These are phyloP conservation scores for Hypomecis atomaria DNA, from an alignment of 2,888 invertebrate genomes.

Conservation along the genomic window DNA sequence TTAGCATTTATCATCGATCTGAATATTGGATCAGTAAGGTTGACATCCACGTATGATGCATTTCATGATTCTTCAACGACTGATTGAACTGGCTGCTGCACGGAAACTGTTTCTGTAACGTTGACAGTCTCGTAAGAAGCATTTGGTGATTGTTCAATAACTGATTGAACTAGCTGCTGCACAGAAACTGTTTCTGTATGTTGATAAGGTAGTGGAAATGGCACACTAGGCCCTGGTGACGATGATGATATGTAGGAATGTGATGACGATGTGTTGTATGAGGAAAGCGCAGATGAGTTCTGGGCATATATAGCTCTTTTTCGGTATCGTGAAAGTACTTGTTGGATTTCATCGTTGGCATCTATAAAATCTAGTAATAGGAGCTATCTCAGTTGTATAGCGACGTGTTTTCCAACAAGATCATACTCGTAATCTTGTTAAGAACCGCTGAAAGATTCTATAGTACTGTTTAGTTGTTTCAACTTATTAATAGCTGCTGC, in stretches of 20 bases:
- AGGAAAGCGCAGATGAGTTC: constrained; percentile 34
- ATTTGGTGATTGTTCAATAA: constrained; percentile 29
- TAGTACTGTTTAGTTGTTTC: constrained; percentile 40
- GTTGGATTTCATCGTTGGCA: constrained; percentile 40
- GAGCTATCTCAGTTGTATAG: constrained; percentile 39
- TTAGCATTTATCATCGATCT: too few relatives aligned
- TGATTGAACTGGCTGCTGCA: constrained; percentile 31
- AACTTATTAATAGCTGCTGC: constrained; percentile 40
- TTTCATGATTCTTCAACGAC: not conserved
- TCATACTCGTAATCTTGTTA: constrained; percentile 39
- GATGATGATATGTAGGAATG: constrained; percentile 31
- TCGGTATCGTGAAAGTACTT: constrained; percentile 36
- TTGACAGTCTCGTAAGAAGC: constrained; percentile 29
- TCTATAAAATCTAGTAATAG: constrained; percentile 38
- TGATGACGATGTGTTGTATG: constrained; percentile 34
- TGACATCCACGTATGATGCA: too few relatives aligned
- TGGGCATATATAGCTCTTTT: constrained; percentile 23
- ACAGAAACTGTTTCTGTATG: constrained; percentile 9
- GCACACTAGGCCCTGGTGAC: constrained; percentile 12
- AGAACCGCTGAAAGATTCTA: constrained; percentile 37
- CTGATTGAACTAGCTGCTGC: constrained; percentile 26
- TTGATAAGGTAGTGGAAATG: too few relatives aligned
- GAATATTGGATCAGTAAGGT: too few relatives aligned
- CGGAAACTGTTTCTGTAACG: constrained; percentile 26
- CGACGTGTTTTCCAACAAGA: constrained; percentile 41